Evolutionary conservation across 2,888 invertebrate species (phyloP), one percentile per base, ranked within the genome.

Genomic region (Drosophila birchii): DNA sequence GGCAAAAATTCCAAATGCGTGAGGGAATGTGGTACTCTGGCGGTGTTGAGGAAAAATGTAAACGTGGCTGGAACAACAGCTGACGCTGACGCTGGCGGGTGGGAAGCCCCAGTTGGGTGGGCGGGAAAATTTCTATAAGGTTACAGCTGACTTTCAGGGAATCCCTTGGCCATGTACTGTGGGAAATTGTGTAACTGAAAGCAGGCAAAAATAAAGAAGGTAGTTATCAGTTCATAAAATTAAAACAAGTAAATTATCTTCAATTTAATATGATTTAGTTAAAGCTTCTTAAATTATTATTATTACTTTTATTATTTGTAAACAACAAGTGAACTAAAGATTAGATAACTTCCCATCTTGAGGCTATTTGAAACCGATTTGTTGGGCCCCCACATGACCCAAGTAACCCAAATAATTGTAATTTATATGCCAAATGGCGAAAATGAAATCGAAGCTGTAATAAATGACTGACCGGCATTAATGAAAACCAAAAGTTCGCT

Each of bases 1-100:
- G 87, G 81, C 87, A 39, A 80, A 80, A 79, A 73, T 77, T 20
- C 45, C 41, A n/a, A 57, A 54, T 73, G 73, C 73, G 73, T 72
- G 73, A 59, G 58, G 45, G 45, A 64, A 58, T 57, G 44, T 60
- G 54, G 34, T 29, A 38, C 29, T 32, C 29, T 20, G 51, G 29
- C 29, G 29, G 29, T 29, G 29, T 29, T 29, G 29, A 8, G 29
- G 51, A 51, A 34, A 51, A 36, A 49, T 51, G 34, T 51, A 16
- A 51, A 34, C 9, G 67, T 18, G 23, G 20, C n/a, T 5, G 9
- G 5, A 20, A 1, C 44, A 23, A 5, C 5, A 5, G 43, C 39
- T 29, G 29, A 29, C 29, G 47, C 60, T 68, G 68, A 55, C 43
- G 43, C 39, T 29, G 34, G 45, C 41, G 71, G 62, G 55, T 43